Conservation (phyloP, 2,888 invertebrate genomes). For the Alloplasta piceator region DNA sequence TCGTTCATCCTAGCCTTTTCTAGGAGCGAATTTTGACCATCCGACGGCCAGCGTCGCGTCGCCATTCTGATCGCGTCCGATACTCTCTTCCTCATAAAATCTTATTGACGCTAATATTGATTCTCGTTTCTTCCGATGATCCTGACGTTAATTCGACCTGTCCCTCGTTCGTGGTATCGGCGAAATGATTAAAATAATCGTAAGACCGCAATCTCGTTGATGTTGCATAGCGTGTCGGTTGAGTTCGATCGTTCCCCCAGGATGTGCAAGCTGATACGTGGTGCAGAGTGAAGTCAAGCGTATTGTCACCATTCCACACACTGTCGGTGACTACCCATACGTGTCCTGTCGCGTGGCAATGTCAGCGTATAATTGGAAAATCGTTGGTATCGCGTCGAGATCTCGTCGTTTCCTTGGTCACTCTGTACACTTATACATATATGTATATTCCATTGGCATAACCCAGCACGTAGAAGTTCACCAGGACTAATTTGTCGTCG, state of each 20-base stretch:
- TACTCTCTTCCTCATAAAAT: too few relatives aligned
- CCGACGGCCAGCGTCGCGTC: conserved; percentile 53
- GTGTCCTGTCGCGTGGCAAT: conserved; percentile 65
- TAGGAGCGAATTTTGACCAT: neutral
- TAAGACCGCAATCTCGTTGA: neutral
- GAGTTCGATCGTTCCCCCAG: conserved; percentile 47
- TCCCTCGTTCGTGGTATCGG: conserved; percentile 5
- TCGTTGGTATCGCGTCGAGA: conserved; percentile 80
- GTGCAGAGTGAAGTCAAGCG: conserved; percentile 30
- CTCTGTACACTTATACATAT: conserved; percentile 17
- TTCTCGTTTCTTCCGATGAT: too few relatives aligned
- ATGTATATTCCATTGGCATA: conserved; percentile 60
- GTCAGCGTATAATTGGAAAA: conserved; percentile 82
- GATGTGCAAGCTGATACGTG: conserved; percentile 47
- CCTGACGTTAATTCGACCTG: neutral
- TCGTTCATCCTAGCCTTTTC: neutral
- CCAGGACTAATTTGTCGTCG: conserved; percentile 75
- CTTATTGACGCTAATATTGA: too few relatives aligned
- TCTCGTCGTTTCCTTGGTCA: conserved; percentile 69
- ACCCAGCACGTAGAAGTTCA: conserved; percentile 61
- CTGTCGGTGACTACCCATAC: neutral
- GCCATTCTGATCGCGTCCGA: neutral
- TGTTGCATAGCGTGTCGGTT: conserved; percentile 32
- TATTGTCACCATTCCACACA: conserved; percentile 53
- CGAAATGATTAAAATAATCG: conserved; percentile 29